Evolutionary conservation across 1,140 invertebrate species (phyloP).

Genomic region (Diorhabda elongata): DNA sequence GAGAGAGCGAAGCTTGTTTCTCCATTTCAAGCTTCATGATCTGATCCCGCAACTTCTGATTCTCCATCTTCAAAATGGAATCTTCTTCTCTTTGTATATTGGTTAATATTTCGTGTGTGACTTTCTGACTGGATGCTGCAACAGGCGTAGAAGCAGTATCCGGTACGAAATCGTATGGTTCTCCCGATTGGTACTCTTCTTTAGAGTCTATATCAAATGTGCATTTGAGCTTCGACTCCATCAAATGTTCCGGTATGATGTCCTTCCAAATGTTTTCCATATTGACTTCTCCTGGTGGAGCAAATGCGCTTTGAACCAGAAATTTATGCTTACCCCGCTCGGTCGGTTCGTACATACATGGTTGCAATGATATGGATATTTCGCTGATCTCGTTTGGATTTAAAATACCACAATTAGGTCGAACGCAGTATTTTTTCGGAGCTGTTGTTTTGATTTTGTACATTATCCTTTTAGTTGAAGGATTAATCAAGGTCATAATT

Average conservation of each 20-base stretch:
- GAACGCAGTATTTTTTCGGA: slow-evolving; percentile 97
- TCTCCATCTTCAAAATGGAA: slow-evolving; percentile 25
- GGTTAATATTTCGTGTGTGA: slow-evolving; percentile 62
- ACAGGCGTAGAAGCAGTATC: slow-evolving; percentile 21
- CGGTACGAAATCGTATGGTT: slow-evolving; percentile 40
- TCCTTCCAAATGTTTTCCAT: slow-evolving; percentile 84
- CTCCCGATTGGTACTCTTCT: slow-evolving; percentile 23
- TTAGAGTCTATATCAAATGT: slow-evolving; percentile 81
- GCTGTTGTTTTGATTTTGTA: slow-evolving; percentile 99
- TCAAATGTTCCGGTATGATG: slow-evolving; percentile 71
- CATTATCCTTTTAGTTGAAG: slow-evolving; percentile 77
- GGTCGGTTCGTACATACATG: slow-evolving; percentile 86
- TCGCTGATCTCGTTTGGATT: slow-evolving; percentile 68
- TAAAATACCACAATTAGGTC: slow-evolving; percentile 93
- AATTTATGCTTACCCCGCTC: slow-evolving; percentile 99
- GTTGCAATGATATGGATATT: slow-evolving; percentile 94
- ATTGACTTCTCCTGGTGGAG: slow-evolving; percentile 73
- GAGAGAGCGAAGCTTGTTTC: slow-evolving; percentile 26
- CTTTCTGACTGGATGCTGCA: slow-evolving; percentile 38
- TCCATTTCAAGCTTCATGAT: slow-evolving; percentile 70
- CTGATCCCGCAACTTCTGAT: slow-evolving; percentile 64
- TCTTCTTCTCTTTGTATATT: slow-evolving; percentile 73
- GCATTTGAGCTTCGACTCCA: slow-evolving; percentile 93
- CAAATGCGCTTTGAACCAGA: slow-evolving; percentile 95
- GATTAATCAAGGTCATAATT: slow-evolving; percentile 88